These are phyloP conservation scores for Alviniconcha strummeri DNA, from an alignment of 2,888 invertebrate genomes.

Conservation along the genomic window DNA sequence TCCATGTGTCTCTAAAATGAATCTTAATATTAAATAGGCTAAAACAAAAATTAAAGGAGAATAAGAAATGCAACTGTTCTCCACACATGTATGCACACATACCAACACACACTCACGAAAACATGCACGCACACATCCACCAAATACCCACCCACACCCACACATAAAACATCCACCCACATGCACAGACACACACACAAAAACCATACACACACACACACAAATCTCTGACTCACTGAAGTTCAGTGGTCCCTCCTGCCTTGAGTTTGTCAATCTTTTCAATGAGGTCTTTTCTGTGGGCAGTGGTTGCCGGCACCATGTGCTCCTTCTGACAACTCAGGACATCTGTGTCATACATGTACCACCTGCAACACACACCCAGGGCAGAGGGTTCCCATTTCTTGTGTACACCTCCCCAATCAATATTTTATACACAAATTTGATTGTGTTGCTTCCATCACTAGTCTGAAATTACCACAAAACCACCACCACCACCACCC, in stretches of 20 bases:
- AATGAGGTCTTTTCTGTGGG: slow-evolving; percentile 73
- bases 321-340: slow-evolving; percentile 71
- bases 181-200: background rate
- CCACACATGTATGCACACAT: background rate
- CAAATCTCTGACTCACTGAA: slow-evolving; percentile 64
- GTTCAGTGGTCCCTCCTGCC: slow-evolving; percentile 73
- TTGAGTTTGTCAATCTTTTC: slow-evolving; percentile 71
- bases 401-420: no score
- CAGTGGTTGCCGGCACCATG: slow-evolving; percentile 73
- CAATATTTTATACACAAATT: no score
- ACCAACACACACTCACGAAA: background rate
- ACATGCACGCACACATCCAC: background rate
- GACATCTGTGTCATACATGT: slow-evolving; percentile 69
- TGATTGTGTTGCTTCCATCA: no score
- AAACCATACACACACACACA: background rate
- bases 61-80: no score
- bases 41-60: no score
- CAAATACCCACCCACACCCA: background rate
- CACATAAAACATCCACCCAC: background rate
- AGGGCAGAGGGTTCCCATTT: no score
- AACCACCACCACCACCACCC: no score
- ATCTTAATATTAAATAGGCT: no score
- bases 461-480: no score
- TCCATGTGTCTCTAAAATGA: no score
- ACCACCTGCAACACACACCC: slow-evolving; percentile 62